A percentile compares a stretch with the other conserved stretches of the same genome.
Conservation (phyloP, 2,797 vertebrate genomes). For the Petrocephalus schoutedeni region DNA sequence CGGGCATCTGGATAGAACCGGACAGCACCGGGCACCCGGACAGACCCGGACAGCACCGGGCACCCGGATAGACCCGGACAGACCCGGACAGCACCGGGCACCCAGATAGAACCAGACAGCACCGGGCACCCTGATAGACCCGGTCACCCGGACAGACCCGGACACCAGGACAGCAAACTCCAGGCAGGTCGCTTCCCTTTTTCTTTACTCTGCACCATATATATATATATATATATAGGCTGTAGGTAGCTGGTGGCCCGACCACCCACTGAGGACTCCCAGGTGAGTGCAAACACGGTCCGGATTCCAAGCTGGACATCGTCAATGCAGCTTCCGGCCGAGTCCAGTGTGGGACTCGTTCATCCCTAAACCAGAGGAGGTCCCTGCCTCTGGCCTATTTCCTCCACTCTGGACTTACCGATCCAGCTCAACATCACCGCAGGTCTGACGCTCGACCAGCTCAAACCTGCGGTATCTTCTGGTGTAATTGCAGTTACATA, state of each 20-base stretch:
- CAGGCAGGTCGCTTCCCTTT: not conserved
- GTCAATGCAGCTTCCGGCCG: not conserved
- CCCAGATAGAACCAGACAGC: no score
- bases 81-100: no score
- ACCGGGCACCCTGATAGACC: no score
- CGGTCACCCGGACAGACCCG: not conserved
- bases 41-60: no score
- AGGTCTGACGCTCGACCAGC: not conserved
- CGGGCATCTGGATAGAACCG: no score
- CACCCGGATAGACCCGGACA: no score
- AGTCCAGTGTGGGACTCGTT: not conserved
- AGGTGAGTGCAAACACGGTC: not conserved
- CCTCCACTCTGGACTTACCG: not conserved
- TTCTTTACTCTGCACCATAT: not conserved
- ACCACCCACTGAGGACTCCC: not conserved
- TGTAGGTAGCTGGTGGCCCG: not conserved
- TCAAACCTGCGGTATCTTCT: not conserved
- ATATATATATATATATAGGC: not conserved
- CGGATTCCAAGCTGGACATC: not conserved
- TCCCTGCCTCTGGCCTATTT: not conserved
- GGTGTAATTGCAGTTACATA: conserved; percentile 1
- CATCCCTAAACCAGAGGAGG: not conserved
- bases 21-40: no score
- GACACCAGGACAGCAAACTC: not conserved
- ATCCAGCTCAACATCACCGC: not conserved